Percentiles rank a stretch among this genome's conserved stretches.
Conservation (phyloP, 37 sponge, comb jelly and placozoan species). For the Diacarnus erythraeanus region DNA sequence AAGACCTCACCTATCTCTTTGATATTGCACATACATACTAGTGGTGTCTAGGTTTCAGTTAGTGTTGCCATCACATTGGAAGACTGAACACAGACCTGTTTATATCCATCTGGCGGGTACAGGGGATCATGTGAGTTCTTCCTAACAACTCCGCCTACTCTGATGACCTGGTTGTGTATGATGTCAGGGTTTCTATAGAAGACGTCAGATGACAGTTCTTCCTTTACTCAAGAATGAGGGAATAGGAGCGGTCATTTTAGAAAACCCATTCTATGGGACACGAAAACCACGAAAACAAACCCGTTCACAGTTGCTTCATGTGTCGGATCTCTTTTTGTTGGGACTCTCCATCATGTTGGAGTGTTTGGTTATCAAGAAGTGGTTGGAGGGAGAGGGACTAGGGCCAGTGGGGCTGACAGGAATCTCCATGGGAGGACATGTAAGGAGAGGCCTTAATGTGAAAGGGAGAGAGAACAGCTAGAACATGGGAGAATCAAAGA, state of each 20-base stretch:
- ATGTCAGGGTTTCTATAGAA: constrained; percentile 73
- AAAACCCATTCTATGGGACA: constrained; percentile 77
- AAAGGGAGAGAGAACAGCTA: no score
- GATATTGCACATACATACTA: no score
- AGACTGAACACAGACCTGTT: constrained; percentile 27
- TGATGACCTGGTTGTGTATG: not conserved
- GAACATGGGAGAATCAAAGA: no score
- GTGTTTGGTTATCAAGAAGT: constrained; percentile 53
- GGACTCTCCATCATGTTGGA: constrained; percentile 82
- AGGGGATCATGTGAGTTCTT: constrained; percentile 81
- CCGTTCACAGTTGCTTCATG: constrained; percentile 81
- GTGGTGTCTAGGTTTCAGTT: constrained; percentile 70
- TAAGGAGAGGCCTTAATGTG: no score
- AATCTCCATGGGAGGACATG: constrained; percentile 94
- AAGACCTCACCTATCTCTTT: not conserved
- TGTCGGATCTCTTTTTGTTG: constrained; percentile 91
- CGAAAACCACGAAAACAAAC: constrained; percentile 18
- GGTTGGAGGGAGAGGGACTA: constrained; percentile 74
- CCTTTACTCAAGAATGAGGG: constrained; percentile 63
- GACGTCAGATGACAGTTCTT: constrained; percentile 61
- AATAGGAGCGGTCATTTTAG: constrained; percentile 83
- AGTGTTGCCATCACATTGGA: constrained; percentile 60
- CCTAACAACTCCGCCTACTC: not conserved
- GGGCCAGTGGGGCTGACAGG: constrained; percentile 89
- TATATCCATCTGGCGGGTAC: constrained; percentile 89